Conservation (phyloP, 2,888 invertebrate species). For the Sesamia inferens region DNA sequence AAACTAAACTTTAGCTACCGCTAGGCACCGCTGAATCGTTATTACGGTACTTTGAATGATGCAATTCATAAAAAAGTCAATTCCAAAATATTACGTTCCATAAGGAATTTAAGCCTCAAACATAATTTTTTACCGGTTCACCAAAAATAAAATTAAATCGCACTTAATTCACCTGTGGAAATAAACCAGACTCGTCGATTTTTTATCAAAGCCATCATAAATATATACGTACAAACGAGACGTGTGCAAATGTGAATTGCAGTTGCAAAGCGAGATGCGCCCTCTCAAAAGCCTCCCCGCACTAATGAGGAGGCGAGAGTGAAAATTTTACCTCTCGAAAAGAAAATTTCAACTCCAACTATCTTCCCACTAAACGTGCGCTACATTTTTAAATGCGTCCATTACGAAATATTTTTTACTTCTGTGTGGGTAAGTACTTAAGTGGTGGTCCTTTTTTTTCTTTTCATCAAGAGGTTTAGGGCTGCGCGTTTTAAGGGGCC, state of each 20-base stretch:
- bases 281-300: slow-evolving; percentile 77
- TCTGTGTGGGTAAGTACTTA: slow-evolving; percentile 44
- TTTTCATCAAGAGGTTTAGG: slow-evolving; percentile 30
- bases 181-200: slow-evolving; percentile 29
- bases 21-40: background rate
- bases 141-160: background rate
- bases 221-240: slow-evolving; percentile 62
- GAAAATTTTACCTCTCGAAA: slow-evolving; percentile 79
- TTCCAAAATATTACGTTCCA: background rate
- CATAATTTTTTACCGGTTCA: background rate
- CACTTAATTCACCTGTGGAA: slow-evolving; percentile 26
- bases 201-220: slow-evolving; percentile 57
- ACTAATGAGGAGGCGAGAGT: slow-evolving; percentile 81
- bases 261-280: slow-evolving; percentile 75
- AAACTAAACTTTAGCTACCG: too few species aligned
- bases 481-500: slow-evolving; percentile 16
- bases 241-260: slow-evolving; percentile 72
- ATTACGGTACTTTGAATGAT: background rate
- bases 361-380: slow-evolving; percentile 74
- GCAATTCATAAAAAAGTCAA: background rate
- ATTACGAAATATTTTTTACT: slow-evolving; percentile 62
- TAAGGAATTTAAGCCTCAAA: background rate
- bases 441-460: slow-evolving; percentile 31
- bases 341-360: slow-evolving; percentile 76
- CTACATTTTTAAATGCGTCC: slow-evolving; percentile 74